These are phyloP conservation scores for Rana temporaria DNA, from an alignment of 2,113 vertebrate genomes.

Conservation along the genomic window DNA sequence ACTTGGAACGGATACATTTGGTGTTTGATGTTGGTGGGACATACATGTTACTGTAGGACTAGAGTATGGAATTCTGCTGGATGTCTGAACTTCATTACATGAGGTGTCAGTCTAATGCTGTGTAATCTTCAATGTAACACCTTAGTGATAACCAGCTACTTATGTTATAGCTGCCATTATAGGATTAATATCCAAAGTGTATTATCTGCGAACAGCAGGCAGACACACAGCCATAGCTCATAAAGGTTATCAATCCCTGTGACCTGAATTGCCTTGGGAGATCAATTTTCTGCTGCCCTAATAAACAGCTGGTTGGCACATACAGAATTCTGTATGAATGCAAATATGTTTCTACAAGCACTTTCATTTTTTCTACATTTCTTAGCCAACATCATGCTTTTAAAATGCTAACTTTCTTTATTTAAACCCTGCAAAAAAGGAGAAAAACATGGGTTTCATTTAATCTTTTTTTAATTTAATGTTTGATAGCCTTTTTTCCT, in stretches of 20 bases:
- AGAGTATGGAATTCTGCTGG: slow-evolving; percentile 77
- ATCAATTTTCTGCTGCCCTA: slow-evolving; percentile 81
- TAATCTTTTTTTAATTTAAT: slow-evolving; percentile 1
- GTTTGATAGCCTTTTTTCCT: background rate
- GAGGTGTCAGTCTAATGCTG: slow-evolving; percentile 92
- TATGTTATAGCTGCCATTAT: slow-evolving; percentile 89
- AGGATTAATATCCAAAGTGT: slow-evolving; percentile 91
- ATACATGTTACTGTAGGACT: slow-evolving; percentile 73
- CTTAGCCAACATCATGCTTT: background rate
- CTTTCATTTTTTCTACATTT: background rate
- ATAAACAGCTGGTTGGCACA: slow-evolving; percentile 67
- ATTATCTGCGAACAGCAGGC: slow-evolving; percentile 77
- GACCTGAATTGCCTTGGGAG: slow-evolving; percentile 84
- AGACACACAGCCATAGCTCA: slow-evolving; percentile 80
- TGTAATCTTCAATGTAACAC: slow-evolving; percentile 92
- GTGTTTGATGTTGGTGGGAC: slow-evolving; percentile 76
- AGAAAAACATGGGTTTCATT: background rate
- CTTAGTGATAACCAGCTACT: slow-evolving; percentile 87
- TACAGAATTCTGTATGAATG: slow-evolving; percentile 55
- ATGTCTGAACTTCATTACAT: slow-evolving; percentile 91
- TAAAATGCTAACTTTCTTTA: background rate
- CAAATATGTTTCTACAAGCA: slow-evolving; percentile 34
- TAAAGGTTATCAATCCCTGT: slow-evolving; percentile 90
- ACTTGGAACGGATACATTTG: slow-evolving; percentile 82
- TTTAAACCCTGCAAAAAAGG: background rate